phyloP scores from a whole-genome alignment of 2,888 invertebrate species.

The Chrysolina americana region DNA sequence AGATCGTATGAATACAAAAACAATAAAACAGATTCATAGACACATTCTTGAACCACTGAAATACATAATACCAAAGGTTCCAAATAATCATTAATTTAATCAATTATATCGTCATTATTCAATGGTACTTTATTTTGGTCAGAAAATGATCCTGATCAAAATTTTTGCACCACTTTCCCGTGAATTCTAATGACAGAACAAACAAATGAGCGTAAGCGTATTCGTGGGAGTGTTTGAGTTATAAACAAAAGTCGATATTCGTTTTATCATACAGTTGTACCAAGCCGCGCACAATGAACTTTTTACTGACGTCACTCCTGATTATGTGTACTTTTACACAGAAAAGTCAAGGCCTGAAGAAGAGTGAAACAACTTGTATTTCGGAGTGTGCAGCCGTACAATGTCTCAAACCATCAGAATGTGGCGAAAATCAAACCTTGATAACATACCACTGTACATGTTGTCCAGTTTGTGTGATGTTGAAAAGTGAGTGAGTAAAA shows the following conservation, averaged over 20 bases:
- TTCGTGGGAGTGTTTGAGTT: background rate
- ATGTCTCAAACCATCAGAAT: background rate
- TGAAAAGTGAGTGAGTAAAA: background rate
- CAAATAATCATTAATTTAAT: too few species aligned
- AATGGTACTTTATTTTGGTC: too few species aligned
- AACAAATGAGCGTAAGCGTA: background rate
- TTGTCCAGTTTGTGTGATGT: background rate
- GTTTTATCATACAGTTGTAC: background rate
- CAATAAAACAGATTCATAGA: too few species aligned
- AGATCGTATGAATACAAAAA: too few species aligned
- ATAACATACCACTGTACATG: background rate
- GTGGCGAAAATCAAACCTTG: background rate
- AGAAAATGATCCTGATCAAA: too few species aligned
- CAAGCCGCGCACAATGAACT: background rate
- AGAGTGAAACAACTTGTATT: background rate
- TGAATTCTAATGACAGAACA: background rate
- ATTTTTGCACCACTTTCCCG: constrained; percentile 1
- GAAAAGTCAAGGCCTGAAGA: background rate
- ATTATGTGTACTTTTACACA: background rate
- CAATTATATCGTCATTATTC: too few species aligned
- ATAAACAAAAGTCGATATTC: too few species aligned
- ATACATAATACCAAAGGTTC: too few species aligned
- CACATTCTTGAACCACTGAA: too few species aligned
- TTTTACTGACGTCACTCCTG: background rate
- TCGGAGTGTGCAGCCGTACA: background rate